Base-by-base conservation (phyloP, 1,140 invertebrate genomes). In the Physella acuta region DNA sequence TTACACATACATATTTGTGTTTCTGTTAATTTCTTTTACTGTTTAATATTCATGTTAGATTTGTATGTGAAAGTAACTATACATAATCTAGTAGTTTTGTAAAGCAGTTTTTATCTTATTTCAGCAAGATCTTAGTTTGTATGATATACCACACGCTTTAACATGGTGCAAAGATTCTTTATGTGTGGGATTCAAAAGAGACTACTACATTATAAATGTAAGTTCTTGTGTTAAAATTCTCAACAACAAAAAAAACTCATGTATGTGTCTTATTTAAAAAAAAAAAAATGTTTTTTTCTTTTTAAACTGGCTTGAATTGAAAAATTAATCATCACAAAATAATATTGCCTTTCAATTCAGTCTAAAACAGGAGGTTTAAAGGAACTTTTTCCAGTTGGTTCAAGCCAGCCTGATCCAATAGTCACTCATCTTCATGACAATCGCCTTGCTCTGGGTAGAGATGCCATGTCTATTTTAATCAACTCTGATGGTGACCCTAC, bases 111-210 rank as follows among this genome's bases (percentile, higher is more conserved):
- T 14, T n/a, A 14, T 55, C 8, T n/a, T 5, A 24, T 55, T 28
- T 52, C 80, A 89, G 75, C 87, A 90, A 76, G 91, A 92, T 79
- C 89, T 97, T 31, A 90, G 88, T 37, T 86, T 97, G 34, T 89
- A 89, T 55, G 95, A 98, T 85, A 88, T 92, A 53, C 94, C 94
- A 26, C 90, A 90, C 81, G 89, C 91, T 30, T 86, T 98, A 78
- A 88, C 90, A n/a, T 97, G 94, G 94, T 92, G 91, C 68, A 88
- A 90, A 73, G 90, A 94, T 78, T 90, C 90, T 17, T 85, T 96
- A 11, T 93, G 91, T 85, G 88, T 95, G 66, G 93, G 93, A 0
- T 94, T 92, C 80, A 92, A 91, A 80, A 88, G 90, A 71, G 92
- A 94, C 85, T 95, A 94, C 81, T 90, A 88, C 60, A 82, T 93